Conservation (phyloP, 2,888 invertebrate species). For the Timema podura region DNA sequence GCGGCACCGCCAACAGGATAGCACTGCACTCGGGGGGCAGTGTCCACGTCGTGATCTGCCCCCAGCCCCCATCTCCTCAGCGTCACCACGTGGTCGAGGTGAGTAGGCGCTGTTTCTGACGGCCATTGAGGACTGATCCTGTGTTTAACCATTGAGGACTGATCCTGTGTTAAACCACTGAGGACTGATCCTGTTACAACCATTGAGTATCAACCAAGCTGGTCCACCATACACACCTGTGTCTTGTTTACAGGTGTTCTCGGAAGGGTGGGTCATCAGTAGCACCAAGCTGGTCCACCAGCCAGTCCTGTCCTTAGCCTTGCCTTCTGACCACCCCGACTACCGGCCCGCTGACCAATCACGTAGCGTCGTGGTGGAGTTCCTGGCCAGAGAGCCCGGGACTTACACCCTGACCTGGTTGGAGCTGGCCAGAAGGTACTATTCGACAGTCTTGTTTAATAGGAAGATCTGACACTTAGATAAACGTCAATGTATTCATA, state of each 20-base stretch:
- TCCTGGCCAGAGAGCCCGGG: conserved; percentile 69
- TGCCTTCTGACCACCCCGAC: conserved; percentile 36
- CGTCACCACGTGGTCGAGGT: conserved; percentile 32
- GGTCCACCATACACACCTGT: too few species aligned
- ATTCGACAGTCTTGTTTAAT: background rate
- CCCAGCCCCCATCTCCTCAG: conserved; percentile 46
- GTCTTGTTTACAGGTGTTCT: conserved; percentile 55
- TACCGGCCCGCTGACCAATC: conserved; percentile 28
- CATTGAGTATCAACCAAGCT: too few species aligned
- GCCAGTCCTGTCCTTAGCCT: conserved; percentile 23
- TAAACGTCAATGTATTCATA: too few species aligned
- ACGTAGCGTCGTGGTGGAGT: conserved; percentile 65
- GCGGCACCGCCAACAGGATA: conserved; percentile 73
- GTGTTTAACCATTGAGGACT: too few species aligned
- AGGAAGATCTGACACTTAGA: background rate
- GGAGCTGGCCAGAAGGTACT: conserved; percentile 66
- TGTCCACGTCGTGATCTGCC: conserved; percentile 59
- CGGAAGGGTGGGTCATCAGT: conserved; percentile 68
- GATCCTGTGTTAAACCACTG: too few species aligned
- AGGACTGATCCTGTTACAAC: too few species aligned
- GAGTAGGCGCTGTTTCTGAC: too few species aligned
- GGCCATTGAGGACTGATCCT: too few species aligned
- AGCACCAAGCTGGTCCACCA: conserved; percentile 35
- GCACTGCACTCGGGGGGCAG: conserved; percentile 69
- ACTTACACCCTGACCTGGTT: conserved; percentile 77